These are phyloP conservation scores for Anableps anableps DNA, from an alignment of 2,797 vertebrate species.

Conservation along the genomic window DNA sequence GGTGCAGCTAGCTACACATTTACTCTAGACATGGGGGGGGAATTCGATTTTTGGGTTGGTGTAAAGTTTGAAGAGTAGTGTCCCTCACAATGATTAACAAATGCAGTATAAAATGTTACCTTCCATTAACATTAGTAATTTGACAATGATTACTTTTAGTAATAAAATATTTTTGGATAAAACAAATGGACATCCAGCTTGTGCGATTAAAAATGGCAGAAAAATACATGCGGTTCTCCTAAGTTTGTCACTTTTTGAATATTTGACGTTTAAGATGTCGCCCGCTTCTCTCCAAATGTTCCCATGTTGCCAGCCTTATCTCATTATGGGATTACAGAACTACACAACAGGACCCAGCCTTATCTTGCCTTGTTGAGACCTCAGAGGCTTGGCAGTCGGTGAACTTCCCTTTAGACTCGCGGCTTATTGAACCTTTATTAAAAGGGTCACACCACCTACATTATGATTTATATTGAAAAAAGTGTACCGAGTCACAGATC, in stretches of 20 bases:
- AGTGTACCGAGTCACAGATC: background rate
- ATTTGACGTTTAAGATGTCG: background rate
- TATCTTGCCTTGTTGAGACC: slow-evolving; percentile 1
- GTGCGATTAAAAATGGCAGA: background rate
- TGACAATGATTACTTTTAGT: background rate
- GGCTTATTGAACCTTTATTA: background rate
- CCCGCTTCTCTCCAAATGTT: background rate
- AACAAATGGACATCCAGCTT: background rate
- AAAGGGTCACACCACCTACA: background rate
- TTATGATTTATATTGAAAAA: too few relatives aligned
- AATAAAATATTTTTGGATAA: background rate
- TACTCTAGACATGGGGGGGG: background rate
- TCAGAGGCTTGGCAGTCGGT: slow-evolving; percentile 2
- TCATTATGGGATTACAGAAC: slow-evolving; percentile 75
- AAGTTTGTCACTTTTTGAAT: background rate
- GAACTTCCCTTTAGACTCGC: slow-evolving; percentile 43
- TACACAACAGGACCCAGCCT: slow-evolving; percentile 18
- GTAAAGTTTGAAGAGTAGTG: background rate
- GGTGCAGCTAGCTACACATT: background rate
- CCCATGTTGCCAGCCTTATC: slow-evolving; percentile 45
- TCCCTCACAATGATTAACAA: background rate
- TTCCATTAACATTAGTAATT: too few relatives aligned
- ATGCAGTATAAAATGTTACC: background rate
- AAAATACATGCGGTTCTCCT: background rate
- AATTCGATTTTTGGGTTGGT: background rate